Evolutionary conservation across 2,888 invertebrate species (phyloP), one percentile per base, ranked within the genome.

Genomic region (Podotricha telesiphe): DNA sequence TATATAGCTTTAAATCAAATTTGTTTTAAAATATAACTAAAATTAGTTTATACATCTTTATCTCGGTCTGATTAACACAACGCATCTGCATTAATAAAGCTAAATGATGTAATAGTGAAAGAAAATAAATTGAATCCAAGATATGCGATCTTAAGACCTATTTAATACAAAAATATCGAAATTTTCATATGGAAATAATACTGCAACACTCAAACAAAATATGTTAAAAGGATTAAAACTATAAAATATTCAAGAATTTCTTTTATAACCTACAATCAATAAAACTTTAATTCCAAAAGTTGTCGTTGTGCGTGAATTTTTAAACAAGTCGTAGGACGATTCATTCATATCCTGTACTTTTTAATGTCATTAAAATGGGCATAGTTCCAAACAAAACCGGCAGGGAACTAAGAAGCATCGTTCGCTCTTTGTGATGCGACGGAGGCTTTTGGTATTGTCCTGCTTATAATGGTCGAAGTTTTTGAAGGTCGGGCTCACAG

Each of bases 331-430:
- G n/a, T 11, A 45, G 22, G 28, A 45, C 28, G 13, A 28, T 6
- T 17, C 11, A 45, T 59, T 22, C 45, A 59, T 11, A 45, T 59
- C 59, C 58, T 58, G 48, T 61, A 17, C 61, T 50, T 19, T 37
- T 37, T 34, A 50, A 62, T 34, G 34, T 15, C 37, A 62, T 50
- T 37, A 37, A 65, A 65, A 69, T 69, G 69, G 61, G 69, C 69
- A 65, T 59, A 61, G 55, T 69, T 69, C 69, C 53, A 69, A 69
- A 64, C 47, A 34, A 63, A 48, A 19, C 63, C 48, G 15, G 11
- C 59, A 34, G 19, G 62, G 62, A 62, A 62, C 50, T 62, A 28
- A 50, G 62, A 20, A 50, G 48, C 17, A 37, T 48, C 62, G 48
- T 37, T 37, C 19, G 34, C 62, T 37, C 55, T 62, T 62, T 50